phyloP scores from a whole-genome alignment of 2,888 invertebrate species.

The Polymixis flavicincta region DNA sequence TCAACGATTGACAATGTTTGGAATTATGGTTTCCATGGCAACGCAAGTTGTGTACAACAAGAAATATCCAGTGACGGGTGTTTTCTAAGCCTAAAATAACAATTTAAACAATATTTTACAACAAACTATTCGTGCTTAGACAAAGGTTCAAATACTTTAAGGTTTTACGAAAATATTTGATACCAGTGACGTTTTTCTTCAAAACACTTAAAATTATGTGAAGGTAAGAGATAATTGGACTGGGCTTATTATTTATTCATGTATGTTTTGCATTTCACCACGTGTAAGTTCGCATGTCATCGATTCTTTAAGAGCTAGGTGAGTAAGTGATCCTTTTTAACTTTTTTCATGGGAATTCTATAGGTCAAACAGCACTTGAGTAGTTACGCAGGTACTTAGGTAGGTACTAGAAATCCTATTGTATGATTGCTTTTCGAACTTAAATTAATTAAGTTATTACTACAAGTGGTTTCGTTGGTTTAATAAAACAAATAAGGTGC shows the following conservation, averaged over 20 bases:
- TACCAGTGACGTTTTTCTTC: neutral
- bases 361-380: conserved; percentile 18
- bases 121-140: neutral
- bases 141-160: neutral
- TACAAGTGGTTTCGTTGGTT: neutral
- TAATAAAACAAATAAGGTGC: neutral
- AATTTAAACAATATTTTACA: conserved; percentile 1
- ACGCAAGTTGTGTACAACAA: conserved; percentile 42
- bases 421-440: neutral
- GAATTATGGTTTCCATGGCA: conserved; percentile 48
- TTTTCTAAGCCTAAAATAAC: neutral
- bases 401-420: neutral
- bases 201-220: conserved; percentile 63
- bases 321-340: neutral
- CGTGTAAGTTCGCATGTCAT: conserved; percentile 30
- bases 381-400: neutral
- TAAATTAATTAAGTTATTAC: neutral
- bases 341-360: neutral
- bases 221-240: conserved; percentile 70
- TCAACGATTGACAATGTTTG: conserved; percentile 45
- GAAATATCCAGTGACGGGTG: conserved; percentile 11
- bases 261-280: conserved; percentile 41
- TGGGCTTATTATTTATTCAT: conserved; percentile 48
- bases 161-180: neutral
- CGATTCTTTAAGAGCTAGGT: conserved; percentile 30